A percentile compares a stretch with the other conserved stretches of the same genome.
phyloP scores from a whole-genome alignment of 2,113 vertebrate species.

The Panthera tigris region DNA sequence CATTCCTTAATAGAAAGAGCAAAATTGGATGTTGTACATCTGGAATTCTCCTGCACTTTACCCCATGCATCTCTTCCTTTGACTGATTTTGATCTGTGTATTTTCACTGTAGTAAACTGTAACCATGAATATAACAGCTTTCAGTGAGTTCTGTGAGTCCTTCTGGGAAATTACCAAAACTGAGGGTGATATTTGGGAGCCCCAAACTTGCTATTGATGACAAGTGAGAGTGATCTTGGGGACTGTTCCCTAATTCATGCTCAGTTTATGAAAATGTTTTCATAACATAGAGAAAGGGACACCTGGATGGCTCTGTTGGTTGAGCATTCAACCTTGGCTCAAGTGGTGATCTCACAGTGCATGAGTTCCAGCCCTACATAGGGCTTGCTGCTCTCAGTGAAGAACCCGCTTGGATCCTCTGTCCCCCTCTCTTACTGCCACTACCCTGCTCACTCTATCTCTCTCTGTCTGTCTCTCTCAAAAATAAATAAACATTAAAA shows the following conservation, averaged over 20 bases:
- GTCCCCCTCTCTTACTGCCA: no score
- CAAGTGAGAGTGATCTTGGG: not conserved
- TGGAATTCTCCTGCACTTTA: not conserved
- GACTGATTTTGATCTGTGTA: not conserved
- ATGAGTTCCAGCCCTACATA: no score
- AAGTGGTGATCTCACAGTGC: no score
- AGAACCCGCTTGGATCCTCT: no score
- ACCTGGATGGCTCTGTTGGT: no score
- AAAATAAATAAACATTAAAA: no score
- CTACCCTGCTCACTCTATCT: no score
- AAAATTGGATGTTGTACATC: not conserved
- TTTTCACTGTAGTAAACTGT: not conserved
- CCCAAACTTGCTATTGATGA: not conserved
- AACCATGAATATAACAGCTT: not conserved
- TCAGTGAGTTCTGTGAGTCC: not conserved
- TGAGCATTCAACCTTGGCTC: no score
- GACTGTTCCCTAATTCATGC: not conserved
- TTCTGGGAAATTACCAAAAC: not conserved
- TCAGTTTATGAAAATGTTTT: not conserved
- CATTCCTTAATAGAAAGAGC: not conserved
- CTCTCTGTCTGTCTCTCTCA: no score
- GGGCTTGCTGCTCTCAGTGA: no score
- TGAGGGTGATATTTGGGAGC: not conserved
- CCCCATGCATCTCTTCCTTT: not conserved
- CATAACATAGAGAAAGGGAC: no score